Evolutionary conservation across 2,888 invertebrate genomes (phyloP), one percentile per base, ranked within the genome.

Genomic region (Catocala nupta): DNA sequence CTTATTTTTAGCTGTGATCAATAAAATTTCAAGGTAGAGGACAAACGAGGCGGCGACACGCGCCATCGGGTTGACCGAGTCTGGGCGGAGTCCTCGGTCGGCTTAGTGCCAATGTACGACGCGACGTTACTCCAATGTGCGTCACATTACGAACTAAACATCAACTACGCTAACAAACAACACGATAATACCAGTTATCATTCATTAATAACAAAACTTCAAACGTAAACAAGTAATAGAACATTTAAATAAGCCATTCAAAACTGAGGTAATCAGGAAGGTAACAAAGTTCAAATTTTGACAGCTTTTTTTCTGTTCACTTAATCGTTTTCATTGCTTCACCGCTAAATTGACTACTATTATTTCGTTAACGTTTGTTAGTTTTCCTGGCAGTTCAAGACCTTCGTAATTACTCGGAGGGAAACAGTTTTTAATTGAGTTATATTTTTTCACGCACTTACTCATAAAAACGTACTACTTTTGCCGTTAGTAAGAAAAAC

Each of bases 31-130:
- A 80, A 83, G 80, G 83, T 81, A 71, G 83, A 83, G 81, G 82
- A 73, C 82, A 78, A 82, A 71, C 65, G 77, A 70, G 72, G 75
- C 69, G 72, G 66, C 74, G 75, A 78, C 78, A 81, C 75, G 77
- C 74, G 75, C 71, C 79, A 75, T 80, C 75, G 81, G 73, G 76
- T 80, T 81, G 78, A 81, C 81, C 75, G 79, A 80, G 75, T 75
- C 77, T 69, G 65, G 73, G 78, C 81, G 82, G 81, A 84, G 82
- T 84, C 84, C 84, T 86, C 81, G 73, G 70, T 82, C 77, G 81
- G 81, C 78, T 65, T 56, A 70, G 75, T 81, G 86, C 82, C 84
- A 83, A 81, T 59, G 69, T 71, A 73, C 76, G 73, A 81, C 80
- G 76, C 76, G 73, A 81, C 80, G 76, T 78, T 68, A 75, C 73